Evolutionary conservation across 2,113 vertebrate genomes (phyloP).

Genomic region (Embiotoca jacksoni): DNA sequence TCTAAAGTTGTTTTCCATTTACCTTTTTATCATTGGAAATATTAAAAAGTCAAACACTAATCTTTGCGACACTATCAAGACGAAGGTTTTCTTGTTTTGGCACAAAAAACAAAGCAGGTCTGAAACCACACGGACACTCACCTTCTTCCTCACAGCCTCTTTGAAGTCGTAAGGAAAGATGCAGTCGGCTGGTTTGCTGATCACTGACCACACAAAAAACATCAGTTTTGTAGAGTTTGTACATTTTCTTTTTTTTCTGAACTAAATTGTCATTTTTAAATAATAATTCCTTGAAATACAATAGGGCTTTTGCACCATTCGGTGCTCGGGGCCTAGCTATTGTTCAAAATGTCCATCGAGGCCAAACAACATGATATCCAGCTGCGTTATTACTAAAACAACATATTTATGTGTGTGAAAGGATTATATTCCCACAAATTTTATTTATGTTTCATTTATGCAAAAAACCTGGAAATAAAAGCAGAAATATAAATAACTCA

Average conservation of each 20-base stretch:
- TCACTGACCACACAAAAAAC: slow-evolving; percentile 81
- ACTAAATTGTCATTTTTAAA: background rate
- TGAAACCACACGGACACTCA: slow-evolving; percentile 65
- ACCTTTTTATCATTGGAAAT: too few species aligned
- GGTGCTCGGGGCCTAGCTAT: background rate
- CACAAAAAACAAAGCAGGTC: too few species aligned
- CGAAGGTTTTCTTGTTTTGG: too few species aligned
- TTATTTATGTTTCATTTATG: background rate
- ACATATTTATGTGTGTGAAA: background rate
- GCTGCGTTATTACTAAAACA: background rate
- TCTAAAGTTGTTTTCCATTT: too few species aligned
- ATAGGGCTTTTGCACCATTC: too few species aligned
- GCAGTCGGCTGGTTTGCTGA: slow-evolving; percentile 93
- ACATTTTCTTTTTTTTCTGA: background rate
- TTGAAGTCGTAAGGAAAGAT: slow-evolving; percentile 96
- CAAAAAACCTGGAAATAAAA: background rate
- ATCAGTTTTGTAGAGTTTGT: background rate
- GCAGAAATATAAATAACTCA: slow-evolving; percentile 71
- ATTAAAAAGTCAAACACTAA: too few species aligned
- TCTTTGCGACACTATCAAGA: too few species aligned
- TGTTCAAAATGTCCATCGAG: background rate
- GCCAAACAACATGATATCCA: background rate
- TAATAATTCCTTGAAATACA: too few species aligned
- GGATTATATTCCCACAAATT: background rate
- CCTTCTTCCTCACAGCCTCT: slow-evolving; percentile 90